Conservation (phyloP, 2,888 invertebrate genomes). For the Idaea dimidiata region DNA sequence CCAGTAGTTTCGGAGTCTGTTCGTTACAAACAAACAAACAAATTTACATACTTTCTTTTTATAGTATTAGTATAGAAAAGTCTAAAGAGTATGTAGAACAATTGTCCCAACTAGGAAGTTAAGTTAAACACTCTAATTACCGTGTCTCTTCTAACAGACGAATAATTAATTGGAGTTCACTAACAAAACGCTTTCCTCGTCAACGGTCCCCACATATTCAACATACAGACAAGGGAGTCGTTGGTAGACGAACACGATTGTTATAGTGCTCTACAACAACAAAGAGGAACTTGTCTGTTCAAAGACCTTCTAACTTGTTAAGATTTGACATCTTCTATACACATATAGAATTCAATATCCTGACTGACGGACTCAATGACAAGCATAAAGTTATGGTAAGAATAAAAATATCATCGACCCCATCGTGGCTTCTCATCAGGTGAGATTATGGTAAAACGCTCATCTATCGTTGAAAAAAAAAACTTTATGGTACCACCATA, state of each 20-base stretch:
- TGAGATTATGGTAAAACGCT: background rate
- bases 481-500: no score
- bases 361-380: no score
- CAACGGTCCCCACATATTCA: slow-evolving; percentile 23
- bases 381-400: no score
- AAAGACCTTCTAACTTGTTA: slow-evolving; percentile 6
- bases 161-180: background rate
- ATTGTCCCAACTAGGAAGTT: background rate
- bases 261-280: slow-evolving; percentile 37
- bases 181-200: slow-evolving; percentile 4
- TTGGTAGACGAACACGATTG: slow-evolving; percentile 35
- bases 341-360: no score
- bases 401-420: no score
- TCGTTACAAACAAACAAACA: no score
- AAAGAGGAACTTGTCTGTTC: slow-evolving; percentile 24
- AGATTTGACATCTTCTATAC: background rate
- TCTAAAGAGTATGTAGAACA: background rate
- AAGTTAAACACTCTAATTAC: background rate
- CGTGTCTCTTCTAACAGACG: background rate
- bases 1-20: no score
- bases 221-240: slow-evolving; percentile 34
- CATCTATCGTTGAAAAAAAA: background rate
- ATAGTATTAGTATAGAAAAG: background rate
- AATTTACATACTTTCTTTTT: no score
- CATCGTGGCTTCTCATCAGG: background rate